Base-by-base conservation (phyloP, 1,140 invertebrate genomes). In the Drosophila nigromelanica region DNA sequence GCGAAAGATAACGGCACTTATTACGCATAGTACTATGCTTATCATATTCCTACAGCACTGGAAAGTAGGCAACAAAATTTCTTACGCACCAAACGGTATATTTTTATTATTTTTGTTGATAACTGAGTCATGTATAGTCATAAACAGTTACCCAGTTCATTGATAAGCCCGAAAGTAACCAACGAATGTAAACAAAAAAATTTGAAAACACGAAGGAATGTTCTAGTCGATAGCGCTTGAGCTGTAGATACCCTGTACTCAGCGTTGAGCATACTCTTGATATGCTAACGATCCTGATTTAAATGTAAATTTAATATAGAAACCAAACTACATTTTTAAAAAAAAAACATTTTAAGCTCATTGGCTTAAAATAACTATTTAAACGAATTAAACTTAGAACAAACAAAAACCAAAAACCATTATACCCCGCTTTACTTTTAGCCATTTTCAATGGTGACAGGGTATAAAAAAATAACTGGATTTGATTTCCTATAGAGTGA, bases 31-130 rank as follows among this genome's bases (percentile, higher is more conserved):
- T 50, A 11, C 39, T 33, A 61, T 5, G 10, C 35, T 39, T 59
- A 68, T 60, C 55, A 42, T 3, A 24, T 42, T 43, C 5, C 15
- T 35, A 12, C n/a, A 27, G 10, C 27, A 12, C 54, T 50, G 7
- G n/a, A 59, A 67, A 59, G 54, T 42, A 59, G 54, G 54, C 54
- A 59, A 50, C 63, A 40, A 33, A 2, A 24, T 51, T 50, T 60
- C 8, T 51, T 15, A 15, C 21, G 27, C 15, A n/a, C 8, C 11
- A 27, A 8, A 14, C 5, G 5, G 12, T 63, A 10, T 4, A n/a
- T 10, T 5, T 27, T 1, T 47, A 35, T 24, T 59, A 14, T 45
- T 5, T 27, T 63, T 54, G 24, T 35, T 4, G 21, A 40, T 10
- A 48, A 47, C 37, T 68, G 64, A 61, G 15, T 68, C 64, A 61